These are phyloP conservation scores for Mungos mungo DNA, from an alignment of 2,113 vertebrate species.

Conservation along the genomic window DNA sequence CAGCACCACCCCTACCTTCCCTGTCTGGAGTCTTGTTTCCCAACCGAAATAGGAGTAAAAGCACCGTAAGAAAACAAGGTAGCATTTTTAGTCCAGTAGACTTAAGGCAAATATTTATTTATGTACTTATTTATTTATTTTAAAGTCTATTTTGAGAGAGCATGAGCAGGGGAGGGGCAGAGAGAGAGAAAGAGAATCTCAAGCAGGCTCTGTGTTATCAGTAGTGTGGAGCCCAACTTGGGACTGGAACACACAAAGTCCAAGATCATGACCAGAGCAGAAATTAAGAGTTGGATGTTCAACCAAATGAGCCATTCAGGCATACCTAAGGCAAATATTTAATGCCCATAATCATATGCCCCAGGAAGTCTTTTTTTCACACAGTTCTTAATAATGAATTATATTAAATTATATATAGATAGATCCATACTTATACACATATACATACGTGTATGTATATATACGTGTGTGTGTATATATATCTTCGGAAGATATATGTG, in stretches of 20 bases:
- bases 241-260: too few species aligned
- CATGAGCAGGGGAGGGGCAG: too few species aligned
- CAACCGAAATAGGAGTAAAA: neutral
- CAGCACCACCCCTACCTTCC: neutral
- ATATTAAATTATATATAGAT: neutral
- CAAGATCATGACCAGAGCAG: too few species aligned
- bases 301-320: too few species aligned
- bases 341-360: neutral
- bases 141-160: too few species aligned
- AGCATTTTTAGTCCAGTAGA: neutral
- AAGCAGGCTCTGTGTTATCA: too few species aligned
- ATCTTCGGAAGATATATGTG: neutral
- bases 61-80: neutral
- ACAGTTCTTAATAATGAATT: neutral
- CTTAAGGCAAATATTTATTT: conserved; percentile 26
- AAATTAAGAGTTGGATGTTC: too few species aligned
- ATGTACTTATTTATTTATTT: neutral
- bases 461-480: neutral
- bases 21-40: neutral
- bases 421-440: neutral
- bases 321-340: conserved; percentile 13
- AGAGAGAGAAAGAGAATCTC: too few species aligned
- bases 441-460: neutral
- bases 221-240: too few species aligned
- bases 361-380: neutral